These are phyloP conservation scores for Anniella stebbinsi DNA, from an alignment of 2,797 vertebrate genomes.

Conservation along the genomic window DNA sequence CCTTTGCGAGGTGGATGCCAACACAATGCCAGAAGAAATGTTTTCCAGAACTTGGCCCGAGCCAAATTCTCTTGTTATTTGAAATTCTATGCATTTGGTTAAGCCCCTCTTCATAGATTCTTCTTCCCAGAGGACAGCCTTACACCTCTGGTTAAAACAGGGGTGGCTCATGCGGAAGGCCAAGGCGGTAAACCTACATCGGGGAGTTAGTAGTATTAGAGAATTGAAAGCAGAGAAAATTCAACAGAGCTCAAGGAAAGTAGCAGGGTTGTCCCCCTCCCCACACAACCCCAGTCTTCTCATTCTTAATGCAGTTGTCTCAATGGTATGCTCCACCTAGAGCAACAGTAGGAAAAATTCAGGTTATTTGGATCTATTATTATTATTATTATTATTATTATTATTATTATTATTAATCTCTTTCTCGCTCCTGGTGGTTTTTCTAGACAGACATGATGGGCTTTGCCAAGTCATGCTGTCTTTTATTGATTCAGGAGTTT, in stretches of 20 bases:
- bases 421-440: too few species aligned
- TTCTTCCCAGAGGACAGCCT: conserved; percentile 48
- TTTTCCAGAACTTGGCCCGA: conserved; percentile 39
- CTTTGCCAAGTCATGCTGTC: too few species aligned
- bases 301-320: not conserved
- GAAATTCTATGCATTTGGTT: conserved; percentile 52
- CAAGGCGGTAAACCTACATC: conserved; percentile 32
- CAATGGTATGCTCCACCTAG: too few species aligned
- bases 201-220: conserved; percentile 17
- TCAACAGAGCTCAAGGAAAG: conserved; percentile 2
- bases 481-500: too few species aligned
- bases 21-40: conserved; percentile 44
- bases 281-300: too few species aligned
- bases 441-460: too few species aligned
- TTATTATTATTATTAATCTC: too few species aligned
- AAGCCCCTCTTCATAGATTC: conserved; percentile 37
- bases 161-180: conserved; percentile 51
- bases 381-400: too few species aligned
- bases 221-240: not conserved
- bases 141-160: conserved; percentile 61
- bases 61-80: conserved; percentile 42
- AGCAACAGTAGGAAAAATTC: not conserved
- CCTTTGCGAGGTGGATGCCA: conserved; percentile 41
- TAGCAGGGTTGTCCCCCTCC: too few species aligned
- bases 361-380: not conserved